Percentiles rank a stretch among this genome's conserved stretches.
phyloP scores from a whole-genome alignment of 1,140 invertebrate genomes.

The Myzus persicae region DNA sequence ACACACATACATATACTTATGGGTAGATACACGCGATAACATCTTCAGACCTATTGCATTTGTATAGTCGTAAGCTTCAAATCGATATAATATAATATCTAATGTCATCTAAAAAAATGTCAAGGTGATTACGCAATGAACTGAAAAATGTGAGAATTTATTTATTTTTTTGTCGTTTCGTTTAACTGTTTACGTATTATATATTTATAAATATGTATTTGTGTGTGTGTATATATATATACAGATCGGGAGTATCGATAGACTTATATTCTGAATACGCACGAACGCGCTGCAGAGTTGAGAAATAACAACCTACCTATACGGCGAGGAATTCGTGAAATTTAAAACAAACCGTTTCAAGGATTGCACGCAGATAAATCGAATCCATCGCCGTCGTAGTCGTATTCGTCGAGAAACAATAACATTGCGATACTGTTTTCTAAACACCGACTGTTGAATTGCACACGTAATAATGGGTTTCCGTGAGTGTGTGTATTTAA shows the following conservation, averaged over 20 bases:
- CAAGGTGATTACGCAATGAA: conserved; percentile 35
- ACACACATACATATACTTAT: background rate
- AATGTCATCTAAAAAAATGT: conserved; percentile 47
- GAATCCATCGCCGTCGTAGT: background rate
- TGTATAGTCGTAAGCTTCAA: background rate
- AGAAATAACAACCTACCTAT: background rate
- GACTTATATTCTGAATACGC: conserved; percentile 27
- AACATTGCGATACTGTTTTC: background rate
- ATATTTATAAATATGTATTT: background rate
- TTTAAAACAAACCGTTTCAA: conserved; percentile 21
- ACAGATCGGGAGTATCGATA: conserved; percentile 41
- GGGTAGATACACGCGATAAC: background rate
- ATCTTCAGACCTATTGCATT: conserved; percentile 17
- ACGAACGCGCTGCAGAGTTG: background rate
- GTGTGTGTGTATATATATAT: background rate
- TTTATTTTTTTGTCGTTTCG: background rate
- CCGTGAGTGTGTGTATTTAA: background rate
- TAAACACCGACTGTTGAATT: background rate
- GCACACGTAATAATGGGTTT: background rate
- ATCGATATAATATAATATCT: conserved; percentile 36
- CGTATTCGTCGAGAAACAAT: background rate
- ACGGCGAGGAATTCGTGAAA: background rate
- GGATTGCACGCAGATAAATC: background rate
- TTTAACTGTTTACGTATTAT: conserved; percentile 1
- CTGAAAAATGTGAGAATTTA: conserved; percentile 20